Evolutionary conservation across 2,113 vertebrate species (phyloP).

Genomic region (Rattus norvegicus): GRCr8 NC_086024.1:9318001-9318500

Average conservation of each 20-base stretch:
- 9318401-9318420: background rate
- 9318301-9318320: background rate
- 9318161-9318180: background rate
- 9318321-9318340: background rate
- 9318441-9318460: too few species aligned
- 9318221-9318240: background rate
- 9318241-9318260: background rate
- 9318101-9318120: background rate
- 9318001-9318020: background rate
- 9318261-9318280: background rate
- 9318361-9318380: background rate
- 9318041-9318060: background rate
- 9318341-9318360: conserved; percentile 18
- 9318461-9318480: too few species aligned
- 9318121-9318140: background rate
- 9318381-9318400: background rate
- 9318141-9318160: background rate
- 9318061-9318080: background rate
- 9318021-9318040: background rate
- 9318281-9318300: background rate
- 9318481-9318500: too few species aligned
- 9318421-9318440: too few species aligned
- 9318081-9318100: background rate
- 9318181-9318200: background rate
- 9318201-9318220: conserved; percentile 1